Base-by-base conservation (phyloP, 2,797 vertebrate species). In the Notolepis coatsorum region DNA sequence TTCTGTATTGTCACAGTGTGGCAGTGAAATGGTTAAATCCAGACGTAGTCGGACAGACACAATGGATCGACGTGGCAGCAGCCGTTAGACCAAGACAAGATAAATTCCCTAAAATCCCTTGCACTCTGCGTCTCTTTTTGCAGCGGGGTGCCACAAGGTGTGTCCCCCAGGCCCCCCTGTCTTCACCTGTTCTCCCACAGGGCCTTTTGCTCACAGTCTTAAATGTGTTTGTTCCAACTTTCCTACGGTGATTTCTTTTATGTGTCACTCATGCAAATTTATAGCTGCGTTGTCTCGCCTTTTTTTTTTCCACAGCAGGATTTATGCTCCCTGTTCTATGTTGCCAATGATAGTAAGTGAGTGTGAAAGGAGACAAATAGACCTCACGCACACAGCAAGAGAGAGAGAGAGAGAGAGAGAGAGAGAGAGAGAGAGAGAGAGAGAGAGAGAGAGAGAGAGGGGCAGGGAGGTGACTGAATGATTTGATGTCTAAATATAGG, bases 401-500 rank as follows among this genome's bases (percentile, higher is more conserved):
- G 54, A 41, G 12, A 21, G 30, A 61, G 9, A 38, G 33, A 61
- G 33, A 13, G 56, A 56, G 38, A 43, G 54, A 61, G 52, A 23
- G 31, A 51, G 17, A 50, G 9, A 7, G 49, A 35, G 17, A 35
- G 49, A 27, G 49, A 33, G 15, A 6, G 20, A 27, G 17, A 48
- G 23, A n/a, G 45, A 48, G 45, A 8, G 18, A 47, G 55, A 52
- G 35, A 33, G 49, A 51, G 48, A 25, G 42, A 24, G 42, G 9
- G 50, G 10, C 4, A 30, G 18, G 52, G 43, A 35, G 49, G 56
- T 73, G 75, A 85, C 66, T 74, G 66, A 70, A 56, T 41, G 61
- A 68, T 77, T 85, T 52, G 66, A 57, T 7, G 6, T 84, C 67
- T 80, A 79, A 81, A 87, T 86, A 69, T 71, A 87, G 73, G 51